phyloP scores from a whole-genome alignment of 2,888 invertebrate genomes.

The Nebria salina region DNA sequence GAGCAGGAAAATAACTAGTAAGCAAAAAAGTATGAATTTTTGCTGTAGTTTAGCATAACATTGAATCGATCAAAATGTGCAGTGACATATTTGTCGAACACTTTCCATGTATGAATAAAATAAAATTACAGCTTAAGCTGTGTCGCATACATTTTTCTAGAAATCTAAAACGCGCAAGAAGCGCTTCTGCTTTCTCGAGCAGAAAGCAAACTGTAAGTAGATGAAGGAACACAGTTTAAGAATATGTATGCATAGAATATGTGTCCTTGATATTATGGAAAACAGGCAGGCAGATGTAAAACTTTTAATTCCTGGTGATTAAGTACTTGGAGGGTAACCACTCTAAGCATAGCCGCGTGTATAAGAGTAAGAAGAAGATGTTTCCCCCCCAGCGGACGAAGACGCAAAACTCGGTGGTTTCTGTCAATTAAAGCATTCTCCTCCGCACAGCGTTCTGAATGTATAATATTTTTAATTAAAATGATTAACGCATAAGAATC shows the following conservation, averaged over 20 bases:
- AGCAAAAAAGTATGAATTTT: neutral
- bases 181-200: neutral
- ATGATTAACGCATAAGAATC: constrained; percentile 46
- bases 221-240: neutral
- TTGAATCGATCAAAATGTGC: neutral
- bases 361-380: constrained; percentile 9
- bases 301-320: constrained; percentile 44
- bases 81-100: neutral
- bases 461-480: constrained; percentile 48
- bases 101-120: neutral
- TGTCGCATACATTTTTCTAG: neutral
- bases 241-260: neutral
- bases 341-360: neutral
- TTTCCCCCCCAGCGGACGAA: constrained; percentile 6
- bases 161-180: no score
- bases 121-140: neutral
- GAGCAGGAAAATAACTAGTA: neutral
- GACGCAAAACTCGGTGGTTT: constrained; percentile 26
- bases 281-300: constrained; percentile 14
- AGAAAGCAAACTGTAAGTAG: neutral
- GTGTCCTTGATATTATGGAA: constrained; percentile 14
- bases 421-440: constrained; percentile 42
- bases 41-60: neutral
- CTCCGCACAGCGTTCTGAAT: constrained; percentile 23
- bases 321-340: constrained; percentile 23